Evolutionary conservation across 2,797 vertebrate species (phyloP).

Genomic region (Malurus splendens): DNA sequence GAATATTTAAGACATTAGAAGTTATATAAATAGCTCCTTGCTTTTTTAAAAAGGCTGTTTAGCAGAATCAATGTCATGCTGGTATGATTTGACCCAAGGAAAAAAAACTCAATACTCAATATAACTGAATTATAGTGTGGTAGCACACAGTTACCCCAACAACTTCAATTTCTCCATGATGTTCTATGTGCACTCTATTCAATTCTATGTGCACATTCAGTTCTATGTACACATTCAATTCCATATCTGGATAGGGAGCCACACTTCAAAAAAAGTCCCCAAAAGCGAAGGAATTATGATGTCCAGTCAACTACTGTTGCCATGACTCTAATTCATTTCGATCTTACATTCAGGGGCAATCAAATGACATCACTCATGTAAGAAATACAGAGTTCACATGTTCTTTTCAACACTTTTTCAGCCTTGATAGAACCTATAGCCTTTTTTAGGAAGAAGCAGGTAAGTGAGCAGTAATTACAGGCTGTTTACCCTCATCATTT

Average conservation of each 20-base stretch:
- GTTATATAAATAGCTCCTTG: neutral
- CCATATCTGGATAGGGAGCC: neutral
- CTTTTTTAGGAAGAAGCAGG: neutral
- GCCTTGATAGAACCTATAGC: neutral
- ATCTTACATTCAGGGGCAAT: neutral
- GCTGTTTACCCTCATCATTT: neutral
- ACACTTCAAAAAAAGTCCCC: neutral
- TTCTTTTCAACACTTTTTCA: neutral
- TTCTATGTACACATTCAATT: neutral
- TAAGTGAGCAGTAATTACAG: neutral
- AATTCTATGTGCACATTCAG: neutral
- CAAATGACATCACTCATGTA: neutral
- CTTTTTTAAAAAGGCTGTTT: neutral
- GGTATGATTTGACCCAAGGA: neutral
- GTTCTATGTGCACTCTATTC: neutral
- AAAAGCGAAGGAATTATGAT: neutral
- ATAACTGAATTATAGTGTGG: neutral
- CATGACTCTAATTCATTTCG: neutral
- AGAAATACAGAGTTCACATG: fast-evolving
- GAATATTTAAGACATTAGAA: neutral
- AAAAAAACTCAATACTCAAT: neutral
- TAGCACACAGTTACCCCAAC: neutral
- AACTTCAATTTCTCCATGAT: neutral
- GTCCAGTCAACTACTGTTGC: neutral
- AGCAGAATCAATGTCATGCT: neutral